phyloP scores from a whole-genome alignment of 2,888 invertebrate genomes.

The Scrobipalpa atriplicella region DNA sequence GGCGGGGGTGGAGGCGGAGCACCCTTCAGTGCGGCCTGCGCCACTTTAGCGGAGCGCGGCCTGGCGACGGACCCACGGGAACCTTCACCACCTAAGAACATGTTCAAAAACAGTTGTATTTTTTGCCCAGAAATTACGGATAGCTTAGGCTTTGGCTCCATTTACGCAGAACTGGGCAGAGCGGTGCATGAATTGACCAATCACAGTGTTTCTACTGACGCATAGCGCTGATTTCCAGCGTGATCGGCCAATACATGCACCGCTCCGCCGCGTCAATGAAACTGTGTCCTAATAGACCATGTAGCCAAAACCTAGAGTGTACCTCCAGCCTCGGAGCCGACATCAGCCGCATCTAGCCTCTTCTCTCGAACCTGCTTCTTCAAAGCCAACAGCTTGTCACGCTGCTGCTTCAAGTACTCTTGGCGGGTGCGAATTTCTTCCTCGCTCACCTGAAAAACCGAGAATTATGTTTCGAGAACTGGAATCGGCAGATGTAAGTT shows the following conservation, averaged over 20 bases:
- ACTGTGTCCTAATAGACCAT: too few relatives aligned
- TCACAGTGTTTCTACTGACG: too few relatives aligned
- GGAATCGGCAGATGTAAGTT: background rate
- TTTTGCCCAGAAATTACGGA: background rate
- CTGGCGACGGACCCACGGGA: constrained; percentile 69
- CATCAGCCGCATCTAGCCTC: constrained; percentile 86
- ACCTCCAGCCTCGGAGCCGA: constrained; percentile 75
- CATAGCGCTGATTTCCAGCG: too few relatives aligned
- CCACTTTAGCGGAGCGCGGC: constrained; percentile 90
- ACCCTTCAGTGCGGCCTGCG: constrained; percentile 85
- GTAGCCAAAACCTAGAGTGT: background rate
- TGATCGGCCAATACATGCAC: too few relatives aligned
- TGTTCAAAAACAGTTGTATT: constrained; percentile 39
- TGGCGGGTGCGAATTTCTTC: constrained; percentile 90
- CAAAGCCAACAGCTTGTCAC: constrained; percentile 94
- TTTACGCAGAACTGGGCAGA: too few relatives aligned
- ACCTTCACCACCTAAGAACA: constrained; percentile 78
- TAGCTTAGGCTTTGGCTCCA: too few relatives aligned
- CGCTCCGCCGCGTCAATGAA: too few relatives aligned
- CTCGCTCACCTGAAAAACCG: constrained; percentile 61
- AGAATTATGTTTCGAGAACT: too few relatives aligned
- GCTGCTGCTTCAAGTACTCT: constrained; percentile 92
- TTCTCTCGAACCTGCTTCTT: constrained; percentile 94
- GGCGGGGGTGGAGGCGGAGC: constrained; percentile 71
- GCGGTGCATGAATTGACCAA: too few relatives aligned